These are phyloP conservation scores for Agriotes lineatus DNA, from an alignment of 2,888 invertebrate species.

Conservation along the genomic window DNA sequence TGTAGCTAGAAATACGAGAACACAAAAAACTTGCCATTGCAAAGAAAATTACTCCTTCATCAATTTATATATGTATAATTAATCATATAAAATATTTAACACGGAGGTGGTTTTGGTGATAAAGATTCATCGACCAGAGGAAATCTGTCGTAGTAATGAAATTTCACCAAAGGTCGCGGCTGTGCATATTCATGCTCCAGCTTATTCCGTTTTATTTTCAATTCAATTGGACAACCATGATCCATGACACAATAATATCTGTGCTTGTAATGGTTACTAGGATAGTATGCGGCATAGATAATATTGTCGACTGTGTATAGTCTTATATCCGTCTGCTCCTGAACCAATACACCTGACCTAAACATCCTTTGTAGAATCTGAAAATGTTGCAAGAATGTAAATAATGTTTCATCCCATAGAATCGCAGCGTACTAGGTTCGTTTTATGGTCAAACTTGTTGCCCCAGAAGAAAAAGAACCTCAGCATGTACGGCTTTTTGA, in stretches of 20 bases:
- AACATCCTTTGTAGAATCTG: constrained; percentile 65
- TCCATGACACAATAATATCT: constrained; percentile 70
- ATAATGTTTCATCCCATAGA: not conserved
- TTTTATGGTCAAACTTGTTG: constrained; percentile 60
- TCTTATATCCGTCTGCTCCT: constrained; percentile 65
- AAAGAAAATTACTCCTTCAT: no score
- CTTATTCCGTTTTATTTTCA: constrained; percentile 59
- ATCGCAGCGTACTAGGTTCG: constrained; percentile 57
- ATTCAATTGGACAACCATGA: constrained; percentile 61
- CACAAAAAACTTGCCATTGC: no score
- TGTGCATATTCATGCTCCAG: constrained; percentile 51
- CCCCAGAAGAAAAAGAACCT: constrained; percentile 65
- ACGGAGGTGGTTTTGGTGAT: constrained; percentile 19
- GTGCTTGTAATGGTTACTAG: constrained; percentile 67
- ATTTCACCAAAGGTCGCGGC: constrained; percentile 55
- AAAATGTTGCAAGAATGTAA: constrained; percentile 33
- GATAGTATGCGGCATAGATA: constrained; percentile 64
- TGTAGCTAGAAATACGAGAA: no score
- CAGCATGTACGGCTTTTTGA: constrained; percentile 69
- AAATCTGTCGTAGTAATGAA: constrained; percentile 57
- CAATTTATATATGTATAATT: no score
- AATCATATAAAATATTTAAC: constrained; percentile 15
- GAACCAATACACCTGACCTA: constrained; percentile 61
- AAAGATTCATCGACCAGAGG: constrained; percentile 52
- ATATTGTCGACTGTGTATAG: constrained; percentile 63